Base-by-base conservation (phyloP, 1,140 invertebrate species). In the Helicoverpa zea region DNA sequence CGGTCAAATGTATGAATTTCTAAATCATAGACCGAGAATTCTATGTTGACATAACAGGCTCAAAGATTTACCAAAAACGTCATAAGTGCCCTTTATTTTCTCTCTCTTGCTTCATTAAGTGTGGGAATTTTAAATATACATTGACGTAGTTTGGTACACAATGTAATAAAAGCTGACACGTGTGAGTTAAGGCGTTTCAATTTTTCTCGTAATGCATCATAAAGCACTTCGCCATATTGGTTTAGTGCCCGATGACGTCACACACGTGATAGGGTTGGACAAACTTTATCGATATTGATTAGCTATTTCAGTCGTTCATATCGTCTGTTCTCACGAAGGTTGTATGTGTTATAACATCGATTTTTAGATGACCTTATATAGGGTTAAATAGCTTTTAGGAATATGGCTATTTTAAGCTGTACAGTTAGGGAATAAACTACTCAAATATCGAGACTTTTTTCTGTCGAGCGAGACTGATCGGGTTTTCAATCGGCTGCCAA, bases 91-190 rank as follows among this genome's bases (percentile, higher is more conserved):
- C 64, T 11, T 14, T 64, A 16, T 43, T 64, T 18, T 68, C 43
- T 68, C 43, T 49, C n/a, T 23, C 11, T 1, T 23, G 14, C 35
- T 2, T 16, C 29, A 51, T 18, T 14, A 63, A 63, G 16, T 7
- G 18, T 14, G 66, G 10, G 68, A 52, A 51, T 54, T 72, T 72
- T 29, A 72, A 72, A 72, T 72, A 54, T 29, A 54, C 68, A 54
- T 29, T 72, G 68, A 72, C 68, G 68, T 68, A 16, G n/a, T 43
- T 68, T 11, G 18, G 43, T 23, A 47, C 68, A 54, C 68, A 72
- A 72, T 72, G 68, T 52, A 72, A 72, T 49, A 72, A 72, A 72
- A 23, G 68, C 18, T 30, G 3, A 72, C 68, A 72, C 68, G 68
- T 72, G 68, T 16, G 23, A 72, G 23, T 54, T 30, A 52, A 52